Evolutionary conservation across 2,113 vertebrate genomes (phyloP).

Genomic region (Saccopteryx leptura): DNA sequence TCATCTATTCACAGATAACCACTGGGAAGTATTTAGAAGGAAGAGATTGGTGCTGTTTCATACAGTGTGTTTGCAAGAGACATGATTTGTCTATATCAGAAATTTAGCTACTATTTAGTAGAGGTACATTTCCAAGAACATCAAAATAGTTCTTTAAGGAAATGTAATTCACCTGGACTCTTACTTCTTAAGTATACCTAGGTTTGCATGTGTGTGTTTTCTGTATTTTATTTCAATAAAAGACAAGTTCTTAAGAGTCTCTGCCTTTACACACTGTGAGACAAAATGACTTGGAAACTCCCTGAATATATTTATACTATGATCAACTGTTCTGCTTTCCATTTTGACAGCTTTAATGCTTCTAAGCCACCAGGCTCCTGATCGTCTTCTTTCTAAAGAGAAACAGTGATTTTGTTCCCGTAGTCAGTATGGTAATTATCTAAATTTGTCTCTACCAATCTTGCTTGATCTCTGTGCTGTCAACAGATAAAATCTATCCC

Average conservation of each 20-base stretch:
- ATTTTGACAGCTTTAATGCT: slow-evolving; percentile 65
- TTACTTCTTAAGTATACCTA: slow-evolving; percentile 53
- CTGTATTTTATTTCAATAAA: slow-evolving; percentile 47
- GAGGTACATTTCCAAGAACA: slow-evolving; percentile 39
- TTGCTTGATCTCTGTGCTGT: slow-evolving; percentile 30
- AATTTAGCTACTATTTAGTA: slow-evolving; percentile 29
- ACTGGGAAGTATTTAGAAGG: slow-evolving; percentile 30
- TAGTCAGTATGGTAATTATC: slow-evolving; percentile 37
- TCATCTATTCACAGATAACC: slow-evolving; percentile 16
- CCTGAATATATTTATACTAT: not conserved
- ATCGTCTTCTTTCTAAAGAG: slow-evolving; percentile 63
- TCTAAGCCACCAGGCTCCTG: slow-evolving; percentile 18
- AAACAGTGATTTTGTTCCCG: slow-evolving; percentile 60
- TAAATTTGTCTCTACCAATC: slow-evolving; percentile 53
- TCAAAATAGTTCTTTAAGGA: slow-evolving; percentile 61
- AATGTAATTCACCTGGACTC: not conserved
- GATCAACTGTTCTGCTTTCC: slow-evolving; percentile 47
- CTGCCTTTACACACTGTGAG: not conserved
- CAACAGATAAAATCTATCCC: slow-evolving; percentile 61
- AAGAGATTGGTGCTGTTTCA: slow-evolving; percentile 39
- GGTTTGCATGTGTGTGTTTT: not conserved
- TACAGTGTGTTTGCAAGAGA: not conserved
- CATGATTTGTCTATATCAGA: not conserved
- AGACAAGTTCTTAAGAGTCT: not conserved
- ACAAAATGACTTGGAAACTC: slow-evolving; percentile 66